These are phyloP conservation scores for Sinelater perroti DNA, from an alignment of 2,888 invertebrate species.

Conservation along the genomic window DNA sequence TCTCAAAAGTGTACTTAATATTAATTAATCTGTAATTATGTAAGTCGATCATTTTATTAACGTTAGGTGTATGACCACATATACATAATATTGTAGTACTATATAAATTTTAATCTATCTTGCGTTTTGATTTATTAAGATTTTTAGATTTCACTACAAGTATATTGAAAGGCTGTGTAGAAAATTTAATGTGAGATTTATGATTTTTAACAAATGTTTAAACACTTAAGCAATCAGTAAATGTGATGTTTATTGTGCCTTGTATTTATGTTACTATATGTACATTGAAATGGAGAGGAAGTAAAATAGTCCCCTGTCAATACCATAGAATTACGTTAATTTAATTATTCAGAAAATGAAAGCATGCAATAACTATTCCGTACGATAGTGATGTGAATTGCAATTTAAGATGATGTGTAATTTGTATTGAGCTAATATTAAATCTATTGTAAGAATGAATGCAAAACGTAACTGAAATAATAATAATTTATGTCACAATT, in stretches of 20 bases:
- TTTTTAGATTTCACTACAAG: constrained; percentile 25
- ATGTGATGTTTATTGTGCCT: constrained; percentile 38
- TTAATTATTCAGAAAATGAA: too few relatives aligned
- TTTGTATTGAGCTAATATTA: too few relatives aligned
- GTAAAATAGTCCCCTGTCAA: too few relatives aligned
- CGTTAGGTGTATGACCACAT: background rate
- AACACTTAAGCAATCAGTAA: constrained; percentile 35
- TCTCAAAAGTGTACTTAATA: constrained; percentile 25
- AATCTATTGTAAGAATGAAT: too few relatives aligned
- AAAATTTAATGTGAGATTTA: constrained; percentile 21
- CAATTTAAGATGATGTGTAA: too few relatives aligned
- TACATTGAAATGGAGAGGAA: too few relatives aligned
- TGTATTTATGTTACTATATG: constrained; percentile 31
- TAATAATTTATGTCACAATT: too few relatives aligned
- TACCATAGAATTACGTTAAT: too few relatives aligned
- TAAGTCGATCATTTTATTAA: constrained; percentile 10
- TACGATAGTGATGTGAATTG: too few relatives aligned
- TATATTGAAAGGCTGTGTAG: constrained; percentile 37
- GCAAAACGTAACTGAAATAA: too few relatives aligned
- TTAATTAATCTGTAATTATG: constrained; percentile 20
- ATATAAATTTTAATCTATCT: constrained; percentile 4
- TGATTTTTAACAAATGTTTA: constrained; percentile 25
- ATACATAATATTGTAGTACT: constrained; percentile 7
- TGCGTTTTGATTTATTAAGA: constrained; percentile 7
- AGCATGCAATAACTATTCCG: too few relatives aligned